Conservation (phyloP, 2,113 vertebrate species). For the Paratilapia polleni region DNA sequence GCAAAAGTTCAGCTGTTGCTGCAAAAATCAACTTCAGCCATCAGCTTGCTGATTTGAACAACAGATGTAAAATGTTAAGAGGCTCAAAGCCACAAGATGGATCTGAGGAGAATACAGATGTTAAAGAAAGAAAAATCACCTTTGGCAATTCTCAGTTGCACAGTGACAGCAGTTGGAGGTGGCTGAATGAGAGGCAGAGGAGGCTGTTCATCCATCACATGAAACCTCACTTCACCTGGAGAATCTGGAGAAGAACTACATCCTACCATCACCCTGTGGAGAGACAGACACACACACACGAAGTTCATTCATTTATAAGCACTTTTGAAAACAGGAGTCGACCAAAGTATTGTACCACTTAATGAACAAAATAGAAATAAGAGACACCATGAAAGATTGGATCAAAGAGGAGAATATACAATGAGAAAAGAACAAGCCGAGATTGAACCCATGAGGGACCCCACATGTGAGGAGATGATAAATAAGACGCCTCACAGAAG, state of each 20-base stretch:
- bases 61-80: not conserved
- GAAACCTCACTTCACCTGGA: conserved; percentile 37
- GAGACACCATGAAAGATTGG: not conserved
- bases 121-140: conserved; percentile 29
- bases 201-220: conserved; percentile 11
- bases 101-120: not conserved
- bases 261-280: conserved; percentile 50
- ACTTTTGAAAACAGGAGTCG: not conserved
- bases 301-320: too few relatives aligned
- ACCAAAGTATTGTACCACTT: not conserved
- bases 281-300: not conserved
- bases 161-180: not conserved
- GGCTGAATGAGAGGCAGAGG: not conserved
- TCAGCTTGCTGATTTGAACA: not conserved
- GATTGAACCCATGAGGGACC: not conserved
- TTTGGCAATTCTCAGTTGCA: conserved; percentile 61
- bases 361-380: not conserved
- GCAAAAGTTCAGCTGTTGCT: too few relatives aligned
- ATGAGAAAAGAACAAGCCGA: not conserved
- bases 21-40: too few relatives aligned
- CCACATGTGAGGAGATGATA: not conserved
- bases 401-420: not conserved
- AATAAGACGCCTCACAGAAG: not conserved
- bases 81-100: not conserved
- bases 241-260: conserved; percentile 43